phyloP scores from a whole-genome alignment of 2,797 vertebrate species.

The Dipus sagitta region DNA sequence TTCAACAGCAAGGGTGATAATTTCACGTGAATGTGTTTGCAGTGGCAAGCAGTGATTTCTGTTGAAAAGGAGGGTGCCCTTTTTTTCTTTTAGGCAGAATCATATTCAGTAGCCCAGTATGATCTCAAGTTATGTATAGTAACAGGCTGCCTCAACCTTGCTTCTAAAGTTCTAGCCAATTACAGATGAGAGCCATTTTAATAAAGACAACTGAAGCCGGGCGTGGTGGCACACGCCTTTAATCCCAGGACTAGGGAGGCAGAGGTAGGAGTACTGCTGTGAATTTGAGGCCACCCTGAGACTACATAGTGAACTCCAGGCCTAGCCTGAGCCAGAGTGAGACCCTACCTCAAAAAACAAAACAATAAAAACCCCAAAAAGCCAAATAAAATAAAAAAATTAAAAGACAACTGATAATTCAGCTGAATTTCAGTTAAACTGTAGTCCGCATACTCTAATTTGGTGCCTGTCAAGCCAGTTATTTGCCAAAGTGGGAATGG shows the following conservation, averaged over 20 bases:
- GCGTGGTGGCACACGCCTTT: too few species aligned
- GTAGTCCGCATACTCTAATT: not conserved
- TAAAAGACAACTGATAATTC: not conserved
- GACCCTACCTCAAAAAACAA: too few species aligned
- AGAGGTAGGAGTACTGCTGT: too few species aligned
- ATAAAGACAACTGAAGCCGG: not conserved
- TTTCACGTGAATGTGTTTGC: not conserved
- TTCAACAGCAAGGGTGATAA: not conserved
- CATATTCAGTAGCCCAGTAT: not conserved
- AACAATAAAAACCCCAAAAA: too few species aligned
- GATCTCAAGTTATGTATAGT: not conserved
- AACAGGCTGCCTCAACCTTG: not conserved
- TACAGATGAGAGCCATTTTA: not conserved
- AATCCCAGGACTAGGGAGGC: too few species aligned
- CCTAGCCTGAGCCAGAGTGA: too few species aligned
- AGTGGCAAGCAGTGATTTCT: not conserved
- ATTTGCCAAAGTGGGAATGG: not conserved
- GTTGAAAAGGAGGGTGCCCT: not conserved
- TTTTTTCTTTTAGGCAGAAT: not conserved
- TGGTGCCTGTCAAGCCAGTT: not conserved
- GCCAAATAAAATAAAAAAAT: too few species aligned
- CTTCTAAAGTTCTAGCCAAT: not conserved
- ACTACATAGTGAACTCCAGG: too few species aligned
- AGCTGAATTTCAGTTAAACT: conserved; percentile 14
- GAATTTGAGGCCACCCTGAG: too few species aligned